These are phyloP conservation scores for Physella acuta DNA, from an alignment of 1,140 invertebrate genomes.

Conservation along the genomic window DNA sequence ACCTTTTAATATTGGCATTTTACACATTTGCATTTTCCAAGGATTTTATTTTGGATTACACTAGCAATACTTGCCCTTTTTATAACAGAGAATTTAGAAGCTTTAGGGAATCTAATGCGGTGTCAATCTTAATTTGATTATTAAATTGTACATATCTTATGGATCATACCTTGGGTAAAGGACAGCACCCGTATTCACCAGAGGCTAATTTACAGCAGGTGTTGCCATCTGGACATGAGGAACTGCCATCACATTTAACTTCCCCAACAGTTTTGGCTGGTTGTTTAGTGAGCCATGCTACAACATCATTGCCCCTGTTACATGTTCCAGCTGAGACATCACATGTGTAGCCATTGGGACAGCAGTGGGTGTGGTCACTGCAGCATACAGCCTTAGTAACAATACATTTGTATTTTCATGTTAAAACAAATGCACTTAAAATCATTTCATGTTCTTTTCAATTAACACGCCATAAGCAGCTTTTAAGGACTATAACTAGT, in stretches of 20 bases:
- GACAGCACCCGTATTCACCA: conserved; percentile 59
- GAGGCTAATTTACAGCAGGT: conserved; percentile 57
- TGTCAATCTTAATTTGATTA: no score
- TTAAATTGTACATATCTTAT: no score
- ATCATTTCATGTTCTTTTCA: no score
- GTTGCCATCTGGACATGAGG: conserved; percentile 52
- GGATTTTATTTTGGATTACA: no score
- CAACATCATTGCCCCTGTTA: conserved; percentile 20
- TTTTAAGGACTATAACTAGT: no score
- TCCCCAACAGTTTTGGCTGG: conserved; percentile 22
- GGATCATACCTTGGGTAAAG: conserved; percentile 45
- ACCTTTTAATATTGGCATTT: no score
- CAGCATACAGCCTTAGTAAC: conserved; percentile 33
- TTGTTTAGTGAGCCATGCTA: conserved; percentile 29
- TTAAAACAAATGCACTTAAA: conserved; percentile 20
- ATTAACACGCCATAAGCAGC: background rate
- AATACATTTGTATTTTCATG: background rate
- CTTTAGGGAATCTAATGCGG: no score
- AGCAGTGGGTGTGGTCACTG: conserved; percentile 44
- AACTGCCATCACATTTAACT: conserved; percentile 42
- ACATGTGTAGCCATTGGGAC: conserved; percentile 43
- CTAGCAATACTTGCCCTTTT: no score
- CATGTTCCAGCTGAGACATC: conserved; percentile 28
- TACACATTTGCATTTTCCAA: no score
- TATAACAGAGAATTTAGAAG: no score